These are phyloP conservation scores for Chlorocebus sabaeus DNA, from an alignment of 2,113 vertebrate species.

Conservation along the genomic window DNA sequence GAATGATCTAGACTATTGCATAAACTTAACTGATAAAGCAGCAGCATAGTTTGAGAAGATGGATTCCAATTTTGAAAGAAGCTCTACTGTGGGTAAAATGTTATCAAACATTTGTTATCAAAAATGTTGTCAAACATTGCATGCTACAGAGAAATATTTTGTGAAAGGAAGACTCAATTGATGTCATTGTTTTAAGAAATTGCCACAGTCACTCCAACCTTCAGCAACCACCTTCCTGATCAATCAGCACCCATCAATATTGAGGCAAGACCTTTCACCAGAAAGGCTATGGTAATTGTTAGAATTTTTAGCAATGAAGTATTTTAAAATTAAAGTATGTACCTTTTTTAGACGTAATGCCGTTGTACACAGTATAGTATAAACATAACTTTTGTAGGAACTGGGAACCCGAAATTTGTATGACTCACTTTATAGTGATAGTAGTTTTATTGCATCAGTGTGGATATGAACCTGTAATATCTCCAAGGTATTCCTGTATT, in stretches of 20 bases:
- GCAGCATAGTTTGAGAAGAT: background rate
- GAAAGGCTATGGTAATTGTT: background rate
- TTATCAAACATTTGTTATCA: background rate
- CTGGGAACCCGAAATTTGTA: background rate
- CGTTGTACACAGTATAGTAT: background rate
- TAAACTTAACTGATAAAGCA: background rate
- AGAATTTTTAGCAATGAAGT: background rate
- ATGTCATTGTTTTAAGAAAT: background rate
- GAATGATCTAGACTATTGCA: background rate
- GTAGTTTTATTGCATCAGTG: background rate
- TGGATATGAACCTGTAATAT: background rate
- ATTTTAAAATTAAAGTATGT: background rate
- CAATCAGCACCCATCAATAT: background rate
- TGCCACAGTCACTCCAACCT: background rate
- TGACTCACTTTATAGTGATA: background rate
- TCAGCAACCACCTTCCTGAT: background rate
- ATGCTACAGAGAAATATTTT: background rate
- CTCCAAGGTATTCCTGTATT: background rate
- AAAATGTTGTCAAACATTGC: background rate
- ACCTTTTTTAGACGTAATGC: background rate
- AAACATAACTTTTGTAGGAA: background rate
- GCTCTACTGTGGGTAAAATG: background rate
- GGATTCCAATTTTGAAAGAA: background rate
- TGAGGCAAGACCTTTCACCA: background rate
- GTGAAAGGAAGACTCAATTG: background rate